Conservation (phyloP, 2,113 vertebrate genomes). For the Amphilophus citrinellus region DNA sequence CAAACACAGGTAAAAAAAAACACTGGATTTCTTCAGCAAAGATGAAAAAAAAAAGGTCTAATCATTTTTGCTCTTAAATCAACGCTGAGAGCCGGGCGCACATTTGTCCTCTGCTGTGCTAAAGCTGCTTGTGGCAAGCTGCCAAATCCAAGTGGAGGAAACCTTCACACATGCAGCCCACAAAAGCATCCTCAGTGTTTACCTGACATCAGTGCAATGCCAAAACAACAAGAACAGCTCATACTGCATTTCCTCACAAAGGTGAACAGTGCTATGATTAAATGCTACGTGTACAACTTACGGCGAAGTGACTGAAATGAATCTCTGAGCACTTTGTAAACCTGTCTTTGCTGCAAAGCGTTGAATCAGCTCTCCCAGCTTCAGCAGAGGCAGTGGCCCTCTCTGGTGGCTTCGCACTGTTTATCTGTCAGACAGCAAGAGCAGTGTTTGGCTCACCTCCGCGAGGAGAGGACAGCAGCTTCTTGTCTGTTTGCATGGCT, state of each 20-base stretch:
- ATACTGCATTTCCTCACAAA: conserved; percentile 11
- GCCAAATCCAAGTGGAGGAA: background rate
- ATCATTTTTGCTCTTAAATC: fast-evolving
- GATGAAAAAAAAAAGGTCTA: background rate
- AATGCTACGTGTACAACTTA: conserved; percentile 14
- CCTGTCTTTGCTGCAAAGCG: conserved; percentile 46
- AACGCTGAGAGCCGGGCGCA: background rate
- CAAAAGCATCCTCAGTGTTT: conserved; percentile 23
- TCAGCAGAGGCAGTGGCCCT: conserved; percentile 1
- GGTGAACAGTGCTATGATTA: conserved; percentile 15
- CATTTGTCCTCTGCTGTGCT: conserved; percentile 30
- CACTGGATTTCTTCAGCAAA: background rate
- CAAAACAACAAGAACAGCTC: conserved; percentile 39
- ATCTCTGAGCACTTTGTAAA: conserved; percentile 61
- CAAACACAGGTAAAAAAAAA: background rate
- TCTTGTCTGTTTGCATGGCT: conserved; percentile 34
- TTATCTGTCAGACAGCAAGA: conserved; percentile 64
- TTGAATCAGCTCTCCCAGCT: conserved; percentile 66
- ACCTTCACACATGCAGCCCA: conserved; percentile 41
- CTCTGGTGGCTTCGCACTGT: conserved; percentile 32
- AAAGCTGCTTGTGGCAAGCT: background rate
- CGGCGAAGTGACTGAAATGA: conserved; percentile 42
- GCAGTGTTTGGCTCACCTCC: conserved; percentile 51
- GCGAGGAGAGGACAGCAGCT: conserved; percentile 1
- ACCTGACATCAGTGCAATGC: conserved; percentile 46